Percentiles rank a stretch among this genome's conserved stretches.
phyloP scores from a whole-genome alignment of 2,888 invertebrate species.

The Andrena flavipes region DNA sequence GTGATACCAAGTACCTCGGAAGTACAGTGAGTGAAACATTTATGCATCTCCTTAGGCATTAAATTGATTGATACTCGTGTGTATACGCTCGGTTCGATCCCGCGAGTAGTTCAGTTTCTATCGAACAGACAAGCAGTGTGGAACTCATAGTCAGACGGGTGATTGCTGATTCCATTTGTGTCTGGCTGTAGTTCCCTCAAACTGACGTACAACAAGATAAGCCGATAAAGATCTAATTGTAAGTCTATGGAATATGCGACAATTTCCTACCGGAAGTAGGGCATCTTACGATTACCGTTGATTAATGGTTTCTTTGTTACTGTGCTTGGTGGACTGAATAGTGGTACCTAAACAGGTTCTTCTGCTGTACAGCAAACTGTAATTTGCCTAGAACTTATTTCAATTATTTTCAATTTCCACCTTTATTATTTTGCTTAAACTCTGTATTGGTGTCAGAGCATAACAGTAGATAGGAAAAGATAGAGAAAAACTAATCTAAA shows the following conservation, averaged over 20 bases:
- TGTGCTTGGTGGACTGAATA: background rate
- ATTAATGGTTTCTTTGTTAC: conserved; percentile 15
- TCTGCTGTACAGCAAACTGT: background rate
- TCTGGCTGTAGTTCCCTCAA: background rate
- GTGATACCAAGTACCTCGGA: background rate
- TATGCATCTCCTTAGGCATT: background rate
- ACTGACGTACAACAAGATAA: conserved; percentile 9
- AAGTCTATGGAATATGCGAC: background rate
- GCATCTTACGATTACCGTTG: conserved; percentile 25
- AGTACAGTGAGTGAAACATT: background rate
- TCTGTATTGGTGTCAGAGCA: too few species aligned
- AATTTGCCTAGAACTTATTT: background rate
- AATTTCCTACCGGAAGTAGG: conserved; percentile 5
- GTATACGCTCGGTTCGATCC: background rate
- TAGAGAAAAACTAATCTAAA: too few species aligned
- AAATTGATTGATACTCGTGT: background rate
- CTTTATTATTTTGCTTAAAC: too few species aligned
- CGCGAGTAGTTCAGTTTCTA: background rate
- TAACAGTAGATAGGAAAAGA: too few species aligned
- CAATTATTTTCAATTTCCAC: background rate
- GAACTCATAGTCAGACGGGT: conserved; percentile 3
- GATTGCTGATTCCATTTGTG: conserved; percentile 5
- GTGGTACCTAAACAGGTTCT: background rate
- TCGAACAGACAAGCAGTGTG: background rate
- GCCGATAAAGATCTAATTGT: conserved; percentile 20